Base-by-base conservation (phyloP, 2,888 invertebrate species). In the Sinotaia quadrata region DNA sequence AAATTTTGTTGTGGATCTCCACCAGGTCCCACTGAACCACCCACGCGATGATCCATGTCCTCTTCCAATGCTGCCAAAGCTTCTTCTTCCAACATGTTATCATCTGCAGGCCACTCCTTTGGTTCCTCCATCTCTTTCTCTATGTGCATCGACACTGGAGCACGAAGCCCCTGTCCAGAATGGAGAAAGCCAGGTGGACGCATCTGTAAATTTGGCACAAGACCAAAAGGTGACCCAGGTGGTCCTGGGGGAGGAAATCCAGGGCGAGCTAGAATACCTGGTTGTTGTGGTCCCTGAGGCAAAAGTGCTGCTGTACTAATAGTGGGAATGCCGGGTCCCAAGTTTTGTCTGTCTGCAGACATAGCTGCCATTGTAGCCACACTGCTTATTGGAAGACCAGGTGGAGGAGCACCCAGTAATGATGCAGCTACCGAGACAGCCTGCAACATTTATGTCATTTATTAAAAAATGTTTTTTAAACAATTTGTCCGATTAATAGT, bases 171-270 rank as follows among this genome's bases (percentile, higher is more conserved):
- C 33, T 41, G 18, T 15, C 79, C 79, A 49, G 76, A 75, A 44
- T 78, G 74, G n/a, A 78, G 79, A 57, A 83, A 78, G 8, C 76
- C 77, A n/a, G n/a, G n/a, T 18, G 78, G 81, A n/a, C 77, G 77
- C 54, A 76, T 77, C 37, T 72, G 76, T 41, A 77, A 74, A 75
- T 78, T 67, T 69, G 80, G 41, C 75, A 74, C 67, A 75, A 76
- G 56, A 68, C 70, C 41, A 75, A 76, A 36, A 49, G 68, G 52
- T 57, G 68, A 36, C 49, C 63, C 44, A 37, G 61, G 66, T 33
- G 67, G 71, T 24, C 58, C 66, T 27, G 67, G 74, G 21, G 78
- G 78, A 44, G 75, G 73, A 15, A 80, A 74, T 12, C 78, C 80
- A 15, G 78, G 79, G 27, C 80, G 75, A 8, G 75, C 74, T n/a